These are phyloP conservation scores for Solenodon paradoxus DNA, from an alignment of 2,113 vertebrate species.

Conservation along the genomic window DNA sequence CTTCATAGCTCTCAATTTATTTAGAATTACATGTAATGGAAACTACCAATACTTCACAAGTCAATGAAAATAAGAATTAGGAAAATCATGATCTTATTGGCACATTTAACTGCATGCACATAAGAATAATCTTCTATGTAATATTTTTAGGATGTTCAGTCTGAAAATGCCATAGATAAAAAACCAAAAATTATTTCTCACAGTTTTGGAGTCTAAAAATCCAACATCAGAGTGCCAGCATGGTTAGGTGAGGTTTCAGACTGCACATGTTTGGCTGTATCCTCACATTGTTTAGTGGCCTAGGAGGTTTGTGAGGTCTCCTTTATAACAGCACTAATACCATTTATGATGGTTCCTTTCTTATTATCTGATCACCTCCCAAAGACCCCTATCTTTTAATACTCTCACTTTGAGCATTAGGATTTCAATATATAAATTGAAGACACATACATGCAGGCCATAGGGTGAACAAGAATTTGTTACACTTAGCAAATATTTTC, in stretches of 20 bases:
- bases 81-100: neutral
- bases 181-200: neutral
- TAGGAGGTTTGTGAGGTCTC: neutral
- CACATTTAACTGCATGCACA: neutral
- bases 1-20: constrained; percentile 26
- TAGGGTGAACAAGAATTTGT: neutral
- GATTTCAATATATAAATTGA: neutral
- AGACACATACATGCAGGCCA: neutral
- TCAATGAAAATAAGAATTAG: constrained; percentile 15
- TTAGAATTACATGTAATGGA: neutral
- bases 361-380: neutral
- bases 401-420: neutral
- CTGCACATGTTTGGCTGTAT: neutral
- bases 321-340: neutral
- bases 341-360: neutral
- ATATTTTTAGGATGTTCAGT: neutral
- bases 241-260: neutral
- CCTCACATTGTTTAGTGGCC: neutral
- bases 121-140: neutral
- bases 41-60: neutral
- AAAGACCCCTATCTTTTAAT: no score
- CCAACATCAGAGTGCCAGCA: neutral
- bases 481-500: neutral
- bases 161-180: neutral
- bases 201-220: neutral